Conservation (phyloP, 2,797 vertebrate genomes). For the Propithecus deckenii region DNA sequence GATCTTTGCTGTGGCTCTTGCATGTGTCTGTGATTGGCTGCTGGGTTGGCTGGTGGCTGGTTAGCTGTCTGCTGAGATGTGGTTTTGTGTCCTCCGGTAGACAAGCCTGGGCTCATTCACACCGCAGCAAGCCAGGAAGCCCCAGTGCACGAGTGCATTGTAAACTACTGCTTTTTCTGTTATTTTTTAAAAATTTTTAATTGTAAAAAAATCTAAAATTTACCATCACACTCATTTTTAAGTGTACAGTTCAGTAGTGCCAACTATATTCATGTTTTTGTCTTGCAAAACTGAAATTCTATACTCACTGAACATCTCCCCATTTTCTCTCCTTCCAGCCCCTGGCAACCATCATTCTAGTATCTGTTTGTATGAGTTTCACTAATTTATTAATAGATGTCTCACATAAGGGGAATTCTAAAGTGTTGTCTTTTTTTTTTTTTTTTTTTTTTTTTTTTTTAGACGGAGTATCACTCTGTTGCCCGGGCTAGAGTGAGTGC, state of each 20-base stretch:
- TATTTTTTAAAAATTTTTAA: background rate
- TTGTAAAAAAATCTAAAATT: background rate
- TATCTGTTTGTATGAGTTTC: background rate
- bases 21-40: background rate
- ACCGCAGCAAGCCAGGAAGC: background rate
- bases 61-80: background rate
- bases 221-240: background rate
- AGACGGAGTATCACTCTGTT: no score
- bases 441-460: no score
- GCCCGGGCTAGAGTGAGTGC: no score
- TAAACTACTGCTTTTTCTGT: background rate
- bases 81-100: background rate
- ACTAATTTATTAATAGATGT: background rate
- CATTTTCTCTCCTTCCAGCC: background rate
- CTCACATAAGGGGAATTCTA: background rate
- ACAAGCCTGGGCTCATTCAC: background rate
- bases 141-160: background rate
- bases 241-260: background rate
- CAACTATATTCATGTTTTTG: background rate
- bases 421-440: no score
- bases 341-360: background rate
- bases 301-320: background rate
- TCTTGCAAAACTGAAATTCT: background rate
- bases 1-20: background rate
- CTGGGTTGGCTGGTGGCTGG: background rate